Evolutionary conservation across 1,140 invertebrate species (phyloP).

Genomic region (Ylistrum balloti): DNA sequence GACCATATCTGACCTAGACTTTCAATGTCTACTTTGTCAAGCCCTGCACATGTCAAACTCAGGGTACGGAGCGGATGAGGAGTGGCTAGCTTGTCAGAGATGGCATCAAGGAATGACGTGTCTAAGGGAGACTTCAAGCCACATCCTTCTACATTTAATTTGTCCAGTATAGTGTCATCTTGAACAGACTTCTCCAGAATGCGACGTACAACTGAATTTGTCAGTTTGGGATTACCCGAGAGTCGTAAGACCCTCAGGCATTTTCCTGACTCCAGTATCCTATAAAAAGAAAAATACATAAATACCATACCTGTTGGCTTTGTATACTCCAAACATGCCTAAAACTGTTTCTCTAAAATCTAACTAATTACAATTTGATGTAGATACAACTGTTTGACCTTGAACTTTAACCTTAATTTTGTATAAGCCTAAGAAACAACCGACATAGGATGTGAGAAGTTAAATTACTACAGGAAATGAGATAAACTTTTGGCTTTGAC

Average conservation of each 20-base stretch:
- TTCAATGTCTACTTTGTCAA: slow-evolving; percentile 65
- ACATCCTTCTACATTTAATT: slow-evolving; percentile 57
- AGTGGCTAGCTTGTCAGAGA: slow-evolving; percentile 62
- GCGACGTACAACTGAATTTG: slow-evolving; percentile 51
- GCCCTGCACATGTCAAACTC: slow-evolving; percentile 58
- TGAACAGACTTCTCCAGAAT: slow-evolving; percentile 56
- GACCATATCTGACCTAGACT: slow-evolving; percentile 64
- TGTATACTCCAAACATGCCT: too few relatives aligned
- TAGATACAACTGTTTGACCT: too few relatives aligned
- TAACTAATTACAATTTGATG: too few relatives aligned
- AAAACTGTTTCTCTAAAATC: too few relatives aligned
- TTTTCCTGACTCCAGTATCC: slow-evolving; percentile 55
- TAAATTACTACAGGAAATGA: too few relatives aligned
- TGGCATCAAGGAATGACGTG: slow-evolving; percentile 62
- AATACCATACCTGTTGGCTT: not conserved
- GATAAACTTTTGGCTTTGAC: too few relatives aligned
- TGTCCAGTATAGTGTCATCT: slow-evolving; percentile 58
- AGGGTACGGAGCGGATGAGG: slow-evolving; percentile 57
- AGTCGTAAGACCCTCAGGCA: slow-evolving; percentile 56
- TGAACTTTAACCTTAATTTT: too few relatives aligned
- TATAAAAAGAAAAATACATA: slow-evolving; percentile 51
- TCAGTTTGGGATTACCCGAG: slow-evolving; percentile 65
- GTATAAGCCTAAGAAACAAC: too few relatives aligned
- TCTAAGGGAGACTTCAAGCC: slow-evolving; percentile 64
- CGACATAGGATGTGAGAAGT: too few relatives aligned